phyloP scores from a whole-genome alignment of 2,888 invertebrate species.

The Macrophya alboannulata region DNA sequence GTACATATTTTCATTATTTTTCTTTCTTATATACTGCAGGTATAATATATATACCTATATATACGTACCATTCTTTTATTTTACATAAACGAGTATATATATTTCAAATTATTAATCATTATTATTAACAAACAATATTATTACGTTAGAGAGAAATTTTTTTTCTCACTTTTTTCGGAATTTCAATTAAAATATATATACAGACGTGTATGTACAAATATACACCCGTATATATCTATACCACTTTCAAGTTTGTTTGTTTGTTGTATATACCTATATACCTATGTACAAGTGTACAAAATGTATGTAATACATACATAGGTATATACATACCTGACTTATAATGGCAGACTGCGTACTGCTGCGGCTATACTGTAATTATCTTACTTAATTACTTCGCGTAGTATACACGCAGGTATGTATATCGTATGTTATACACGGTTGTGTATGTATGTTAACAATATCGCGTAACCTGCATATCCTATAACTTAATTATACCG shows the following conservation, averaged over 20 bases:
- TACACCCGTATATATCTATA: not conserved
- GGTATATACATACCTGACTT: too few species aligned
- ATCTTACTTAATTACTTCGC: conserved; percentile 22
- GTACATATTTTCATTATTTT: too few species aligned
- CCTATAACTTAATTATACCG: not conserved
- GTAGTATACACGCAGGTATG: not conserved
- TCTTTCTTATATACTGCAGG: too few species aligned
- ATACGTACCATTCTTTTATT: too few species aligned
- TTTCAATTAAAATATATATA: not conserved
- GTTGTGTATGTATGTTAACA: not conserved
- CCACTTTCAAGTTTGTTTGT: not conserved
- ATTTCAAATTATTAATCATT: too few species aligned
- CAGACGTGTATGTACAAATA: too few species aligned
- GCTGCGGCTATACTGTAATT: conserved; percentile 16
- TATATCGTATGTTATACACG: not conserved
- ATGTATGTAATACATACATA: not conserved
- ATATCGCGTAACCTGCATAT: not conserved
- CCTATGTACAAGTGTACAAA: not conserved
- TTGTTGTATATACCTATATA: not conserved
- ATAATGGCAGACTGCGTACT: conserved; percentile 7
- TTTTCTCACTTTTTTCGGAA: not conserved
- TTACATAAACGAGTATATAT: too few species aligned
- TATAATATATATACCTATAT: too few species aligned
- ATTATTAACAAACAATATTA: too few species aligned
- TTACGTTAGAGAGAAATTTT: too few species aligned